Evolutionary conservation across 2,113 vertebrate genomes (phyloP).

Genomic region (Epinephelus cyanopodus): DNA sequence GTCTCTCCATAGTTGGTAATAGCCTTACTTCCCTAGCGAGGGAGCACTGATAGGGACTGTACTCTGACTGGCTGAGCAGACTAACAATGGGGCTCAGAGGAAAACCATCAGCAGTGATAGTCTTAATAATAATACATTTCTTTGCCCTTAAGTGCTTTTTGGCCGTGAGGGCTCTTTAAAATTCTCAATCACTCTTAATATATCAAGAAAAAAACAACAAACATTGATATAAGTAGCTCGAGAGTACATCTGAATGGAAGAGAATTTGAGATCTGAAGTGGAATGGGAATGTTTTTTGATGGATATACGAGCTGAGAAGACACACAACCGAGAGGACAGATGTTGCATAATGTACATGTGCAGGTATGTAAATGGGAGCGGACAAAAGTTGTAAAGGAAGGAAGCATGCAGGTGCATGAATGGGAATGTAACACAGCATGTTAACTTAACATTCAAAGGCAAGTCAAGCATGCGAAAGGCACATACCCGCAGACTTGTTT

Average conservation of each 20-base stretch:
- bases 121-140: slow-evolving; percentile 48
- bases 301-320: background rate
- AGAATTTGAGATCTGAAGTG: background rate
- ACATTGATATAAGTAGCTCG: background rate
- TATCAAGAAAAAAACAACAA: background rate
- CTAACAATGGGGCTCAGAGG: slow-evolving; percentile 14
- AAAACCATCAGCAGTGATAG: slow-evolving; percentile 15
- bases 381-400: background rate
- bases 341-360: background rate
- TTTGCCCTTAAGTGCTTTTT: slow-evolving; percentile 48
- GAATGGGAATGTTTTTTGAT: background rate
- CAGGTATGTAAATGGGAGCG: background rate
- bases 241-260: slow-evolving; percentile 5
- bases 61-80: slow-evolving; percentile 35
- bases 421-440: background rate
- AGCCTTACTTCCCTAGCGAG: slow-evolving; percentile 27
- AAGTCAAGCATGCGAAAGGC: slow-evolving; percentile 34
- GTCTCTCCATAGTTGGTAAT: slow-evolving; percentile 51
- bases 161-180: slow-evolving; percentile 11
- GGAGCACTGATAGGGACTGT: slow-evolving; percentile 26
- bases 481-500: slow-evolving; percentile 7
- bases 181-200: background rate
- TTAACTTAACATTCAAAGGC: slow-evolving; percentile 5
- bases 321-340: background rate
- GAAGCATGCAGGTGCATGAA: background rate